Evolutionary conservation across 2,888 invertebrate species (phyloP), one percentile per base, ranked within the genome.

Genomic region (Bombylius major): DNA sequence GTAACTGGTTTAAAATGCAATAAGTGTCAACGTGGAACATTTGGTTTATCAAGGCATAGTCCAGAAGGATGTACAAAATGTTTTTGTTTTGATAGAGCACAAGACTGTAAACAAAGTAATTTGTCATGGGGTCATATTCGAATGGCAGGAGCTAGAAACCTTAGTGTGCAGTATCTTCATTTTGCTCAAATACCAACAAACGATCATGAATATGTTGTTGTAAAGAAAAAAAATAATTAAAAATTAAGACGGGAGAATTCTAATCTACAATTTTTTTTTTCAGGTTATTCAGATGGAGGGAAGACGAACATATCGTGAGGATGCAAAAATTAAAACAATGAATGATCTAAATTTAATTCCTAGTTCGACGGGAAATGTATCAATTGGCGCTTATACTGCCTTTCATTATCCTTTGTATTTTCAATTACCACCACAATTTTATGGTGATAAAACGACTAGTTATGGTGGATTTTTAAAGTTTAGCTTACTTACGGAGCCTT

Each of bases 11-110:
- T 82, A 51, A 86, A 86, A 63, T 99, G 98, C 70, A 83, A 88
- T 67, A 73, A 77, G 14, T 99, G 98, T 73, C 82, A 82, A 62
- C 80, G 83, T 47, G 88, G 90, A 31, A 89, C 92, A 0, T 98
- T 97, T 72, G 92, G 94, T 0, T 75, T 98, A 33, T 82, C 88
- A 0, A 74, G 73, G 0, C 80, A 82, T 49, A 92, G 89, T 72
- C 83, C 87, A 0, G 81, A 82, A 54, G 98, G 98, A 8, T 99
- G 98, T 72, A 92, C 92, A 1, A 83, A 87, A 58, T 99, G 98
- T 73, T 98, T 95, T 79, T 99, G 98, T 76, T 99, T 97, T 75
- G 91, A 89, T 0, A 80, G 93, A 65, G 86, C 88, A 51, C 78
- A 82, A 5, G 79, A 79, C 54, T 98, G 97, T 71, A 76, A 79